Evolutionary conservation across 2,888 invertebrate genomes (phyloP).

Genomic region (Lasioglossum leucozonium): DNA sequence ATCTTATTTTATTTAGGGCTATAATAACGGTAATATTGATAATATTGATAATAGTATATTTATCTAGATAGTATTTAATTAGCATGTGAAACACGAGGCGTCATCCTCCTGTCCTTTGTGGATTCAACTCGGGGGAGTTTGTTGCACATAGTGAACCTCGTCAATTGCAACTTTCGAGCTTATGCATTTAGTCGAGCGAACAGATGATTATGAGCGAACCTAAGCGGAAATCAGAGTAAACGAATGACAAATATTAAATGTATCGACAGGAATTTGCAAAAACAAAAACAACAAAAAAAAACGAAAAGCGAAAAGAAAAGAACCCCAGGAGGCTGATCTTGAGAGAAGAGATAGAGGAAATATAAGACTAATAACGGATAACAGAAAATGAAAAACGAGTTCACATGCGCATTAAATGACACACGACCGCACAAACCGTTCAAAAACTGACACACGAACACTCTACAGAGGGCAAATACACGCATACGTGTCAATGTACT

Average conservation of each 20-base stretch:
- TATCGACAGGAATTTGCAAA: not conserved
- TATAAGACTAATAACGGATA: constrained; percentile 27
- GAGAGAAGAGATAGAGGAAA: constrained; percentile 22
- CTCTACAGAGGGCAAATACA: constrained; percentile 34
- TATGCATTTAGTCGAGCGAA: constrained; percentile 67
- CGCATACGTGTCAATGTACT: constrained; percentile 45
- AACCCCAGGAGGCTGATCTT: constrained; percentile 11
- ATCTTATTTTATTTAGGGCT: constrained; percentile 57
- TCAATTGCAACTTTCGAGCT: constrained; percentile 71
- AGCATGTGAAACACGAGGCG: constrained; percentile 68
- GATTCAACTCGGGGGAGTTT: constrained; percentile 83
- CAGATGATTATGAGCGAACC: constrained; percentile 30
- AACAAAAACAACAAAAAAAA: not conserved
- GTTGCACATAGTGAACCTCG: constrained; percentile 68
- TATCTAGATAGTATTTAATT: constrained; percentile 54
- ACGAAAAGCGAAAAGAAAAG: not conserved
- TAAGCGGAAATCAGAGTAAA: constrained; percentile 30
- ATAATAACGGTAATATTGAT: constrained; percentile 26
- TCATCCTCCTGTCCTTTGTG: constrained; percentile 52
- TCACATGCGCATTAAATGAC: constrained; percentile 68
- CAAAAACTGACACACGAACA: constrained; percentile 47
- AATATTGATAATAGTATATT: constrained; percentile 51
- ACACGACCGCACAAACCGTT: constrained; percentile 69
- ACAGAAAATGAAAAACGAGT: constrained; percentile 56
- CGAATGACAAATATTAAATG: constrained; percentile 10